phyloP scores from a whole-genome alignment of 2,888 invertebrate species.

The Caenorhabditis sp. region DNA sequence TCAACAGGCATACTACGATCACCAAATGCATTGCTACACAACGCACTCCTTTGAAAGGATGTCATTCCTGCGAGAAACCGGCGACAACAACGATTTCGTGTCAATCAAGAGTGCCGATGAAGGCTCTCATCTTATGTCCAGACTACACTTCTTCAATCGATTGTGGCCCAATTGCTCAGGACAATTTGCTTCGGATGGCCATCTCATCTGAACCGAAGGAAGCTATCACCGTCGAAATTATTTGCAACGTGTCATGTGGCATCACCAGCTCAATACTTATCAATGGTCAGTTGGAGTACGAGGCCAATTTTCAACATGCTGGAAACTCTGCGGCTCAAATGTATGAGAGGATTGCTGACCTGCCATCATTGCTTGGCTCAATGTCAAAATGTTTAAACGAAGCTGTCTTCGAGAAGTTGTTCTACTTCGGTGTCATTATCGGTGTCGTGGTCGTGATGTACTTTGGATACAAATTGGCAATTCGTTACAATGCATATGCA shows the following conservation, averaged over 20 bases:
- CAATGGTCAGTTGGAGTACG: neutral
- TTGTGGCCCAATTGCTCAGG: neutral
- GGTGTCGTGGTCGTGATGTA: too few relatives aligned
- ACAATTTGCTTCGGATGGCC: neutral
- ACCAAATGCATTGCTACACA: neutral
- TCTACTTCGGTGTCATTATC: neutral
- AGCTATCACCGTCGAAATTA: neutral
- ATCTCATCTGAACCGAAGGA: neutral
- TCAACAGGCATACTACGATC: neutral
- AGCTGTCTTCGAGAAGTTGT: neutral
- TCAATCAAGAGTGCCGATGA: neutral
- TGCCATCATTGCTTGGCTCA: neutral
- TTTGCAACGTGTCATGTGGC: neutral
- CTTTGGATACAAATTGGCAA: too few relatives aligned
- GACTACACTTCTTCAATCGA: neutral
- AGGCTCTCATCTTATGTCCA: neutral
- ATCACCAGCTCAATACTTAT: neutral
- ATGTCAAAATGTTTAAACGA: neutral
- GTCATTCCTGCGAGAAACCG: constrained; percentile 2
- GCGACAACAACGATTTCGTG: neutral
- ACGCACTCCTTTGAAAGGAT: neutral
- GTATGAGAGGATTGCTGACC: neutral
- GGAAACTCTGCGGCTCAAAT: neutral
- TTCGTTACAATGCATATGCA: too few relatives aligned
- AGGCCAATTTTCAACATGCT: neutral